phyloP scores from a whole-genome alignment of 2,888 invertebrate genomes.

The Timema podura region DNA sequence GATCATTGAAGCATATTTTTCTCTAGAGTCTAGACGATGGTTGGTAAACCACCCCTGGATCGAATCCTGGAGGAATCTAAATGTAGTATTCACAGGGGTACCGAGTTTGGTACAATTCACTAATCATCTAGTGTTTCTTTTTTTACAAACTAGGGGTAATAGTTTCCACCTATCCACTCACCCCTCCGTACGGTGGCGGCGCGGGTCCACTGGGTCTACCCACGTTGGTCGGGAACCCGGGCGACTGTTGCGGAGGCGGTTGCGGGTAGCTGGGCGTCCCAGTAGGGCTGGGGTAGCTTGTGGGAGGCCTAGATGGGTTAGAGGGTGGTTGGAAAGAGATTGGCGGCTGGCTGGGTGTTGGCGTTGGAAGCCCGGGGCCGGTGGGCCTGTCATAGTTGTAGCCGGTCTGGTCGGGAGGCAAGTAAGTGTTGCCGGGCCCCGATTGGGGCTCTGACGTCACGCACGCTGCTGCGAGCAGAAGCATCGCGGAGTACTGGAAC shows the following conservation, averaged over 20 bases:
- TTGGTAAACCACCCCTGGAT: too few species aligned
- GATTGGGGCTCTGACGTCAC: conserved; percentile 56
- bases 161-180: too few species aligned
- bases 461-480: conserved; percentile 41
- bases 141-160: too few species aligned
- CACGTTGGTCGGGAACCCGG: conserved; percentile 28
- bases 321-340: conserved; percentile 30
- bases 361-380: conserved; percentile 53
- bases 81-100: too few species aligned
- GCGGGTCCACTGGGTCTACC: too few species aligned
- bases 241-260: conserved; percentile 29
- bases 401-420: conserved; percentile 67
- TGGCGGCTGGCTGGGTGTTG: conserved; percentile 32
- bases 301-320: conserved; percentile 24
- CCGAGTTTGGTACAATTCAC: too few species aligned
- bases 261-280: conserved; percentile 33
- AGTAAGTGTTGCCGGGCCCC: conserved; percentile 61
- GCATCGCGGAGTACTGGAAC: neutral
- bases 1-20: too few species aligned
- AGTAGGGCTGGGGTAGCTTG: conserved; percentile 27
- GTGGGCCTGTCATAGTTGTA: conserved; percentile 69
- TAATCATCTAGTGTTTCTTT: too few species aligned
- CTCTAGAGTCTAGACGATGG: too few species aligned
- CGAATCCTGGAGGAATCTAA: too few species aligned
- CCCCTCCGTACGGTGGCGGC: too few species aligned